phyloP scores from a whole-genome alignment of 2,113 vertebrate species.

The Micronycteris hirsuta region DNA sequence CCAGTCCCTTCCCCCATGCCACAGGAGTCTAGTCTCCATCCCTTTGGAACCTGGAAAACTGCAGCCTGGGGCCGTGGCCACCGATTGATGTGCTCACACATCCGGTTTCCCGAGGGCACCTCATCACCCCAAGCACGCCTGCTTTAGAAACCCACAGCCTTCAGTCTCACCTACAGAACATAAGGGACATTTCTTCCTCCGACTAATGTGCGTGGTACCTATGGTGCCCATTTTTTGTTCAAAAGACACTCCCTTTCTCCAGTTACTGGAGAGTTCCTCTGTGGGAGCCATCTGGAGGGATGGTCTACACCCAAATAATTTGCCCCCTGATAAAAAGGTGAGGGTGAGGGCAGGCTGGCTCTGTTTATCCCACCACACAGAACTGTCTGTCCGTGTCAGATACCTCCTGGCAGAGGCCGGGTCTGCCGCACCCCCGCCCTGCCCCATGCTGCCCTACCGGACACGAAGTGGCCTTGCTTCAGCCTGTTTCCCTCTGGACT shows the following conservation, averaged over 20 bases:
- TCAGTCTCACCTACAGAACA: not conserved
- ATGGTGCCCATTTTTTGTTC: not conserved
- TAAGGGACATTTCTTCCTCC: not conserved
- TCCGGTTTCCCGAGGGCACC: not conserved
- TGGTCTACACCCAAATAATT: not conserved
- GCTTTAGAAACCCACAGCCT: not conserved
- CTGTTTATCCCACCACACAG: not conserved
- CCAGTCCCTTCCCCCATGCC: not conserved
- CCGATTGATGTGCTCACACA: accelerated
- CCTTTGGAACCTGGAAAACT: not conserved
- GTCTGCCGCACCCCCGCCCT: not conserved
- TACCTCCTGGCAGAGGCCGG: too few relatives aligned
- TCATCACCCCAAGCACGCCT: not conserved
- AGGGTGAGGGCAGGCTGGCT: not conserved
- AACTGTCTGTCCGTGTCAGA: not conserved
- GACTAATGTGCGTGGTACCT: not conserved
- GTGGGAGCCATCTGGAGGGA: not conserved
- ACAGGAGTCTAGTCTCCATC: not conserved
- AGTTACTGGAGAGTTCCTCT: not conserved
- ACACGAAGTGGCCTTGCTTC: accelerated
- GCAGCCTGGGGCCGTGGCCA: not conserved
- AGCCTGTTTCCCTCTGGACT: not conserved
- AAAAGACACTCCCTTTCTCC: not conserved
- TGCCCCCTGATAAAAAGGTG: not conserved
- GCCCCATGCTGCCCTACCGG: not conserved